Conservation (phyloP, 2,888 invertebrate species). For the Trypoxylon attenuatum region DNA sequence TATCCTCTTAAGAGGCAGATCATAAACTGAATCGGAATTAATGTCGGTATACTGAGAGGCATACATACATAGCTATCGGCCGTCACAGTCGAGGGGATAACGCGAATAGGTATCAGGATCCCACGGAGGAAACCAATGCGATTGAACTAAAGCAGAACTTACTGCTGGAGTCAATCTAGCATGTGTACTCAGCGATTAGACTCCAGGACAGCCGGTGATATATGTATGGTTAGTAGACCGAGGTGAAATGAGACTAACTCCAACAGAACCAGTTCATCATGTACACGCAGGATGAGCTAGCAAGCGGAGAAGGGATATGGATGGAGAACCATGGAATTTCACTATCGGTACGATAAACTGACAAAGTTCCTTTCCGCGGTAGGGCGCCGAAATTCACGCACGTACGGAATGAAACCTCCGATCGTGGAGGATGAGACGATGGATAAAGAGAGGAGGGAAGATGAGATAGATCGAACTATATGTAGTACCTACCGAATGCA, state of each 20-base stretch:
- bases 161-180: not conserved
- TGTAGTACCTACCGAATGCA: not conserved
- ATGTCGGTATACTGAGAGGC: too few relatives aligned
- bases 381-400: not conserved
- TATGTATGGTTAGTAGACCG: not conserved
- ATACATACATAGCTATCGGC: too few relatives aligned
- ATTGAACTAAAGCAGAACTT: not conserved
- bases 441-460: too few relatives aligned
- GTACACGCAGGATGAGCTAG: too few relatives aligned
- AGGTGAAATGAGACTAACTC: too few relatives aligned
- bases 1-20: too few relatives aligned
- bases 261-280: not conserved
- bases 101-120: too few relatives aligned
- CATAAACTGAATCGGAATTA: too few relatives aligned
- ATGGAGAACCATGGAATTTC: not conserved
- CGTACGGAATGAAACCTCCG: constrained; percentile 22
- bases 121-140: not conserved
- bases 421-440: constrained; percentile 18
- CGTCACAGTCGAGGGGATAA: too few relatives aligned
- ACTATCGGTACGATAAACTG: not conserved
- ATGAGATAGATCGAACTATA: too few relatives aligned
- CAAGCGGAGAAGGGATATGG: too few relatives aligned
- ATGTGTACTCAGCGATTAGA: not conserved
- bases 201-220: not conserved
- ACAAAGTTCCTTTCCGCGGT: not conserved